Conservation (phyloP, 1,140 invertebrate genomes). For the Caligus rogercresseyi region DNA sequence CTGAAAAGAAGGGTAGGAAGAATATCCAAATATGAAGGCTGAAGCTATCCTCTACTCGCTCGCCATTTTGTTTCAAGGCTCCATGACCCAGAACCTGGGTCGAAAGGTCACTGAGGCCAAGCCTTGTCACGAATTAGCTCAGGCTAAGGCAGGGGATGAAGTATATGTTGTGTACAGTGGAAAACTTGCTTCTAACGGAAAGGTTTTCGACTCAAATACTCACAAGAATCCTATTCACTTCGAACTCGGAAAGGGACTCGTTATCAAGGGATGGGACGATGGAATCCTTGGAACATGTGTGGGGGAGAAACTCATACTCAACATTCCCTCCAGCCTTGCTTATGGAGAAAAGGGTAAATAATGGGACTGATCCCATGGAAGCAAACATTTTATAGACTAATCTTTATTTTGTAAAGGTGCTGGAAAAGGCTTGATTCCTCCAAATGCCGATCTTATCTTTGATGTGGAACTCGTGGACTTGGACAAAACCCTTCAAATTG, state of each 20-base stretch:
- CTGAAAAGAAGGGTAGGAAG: not conserved
- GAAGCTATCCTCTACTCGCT: not conserved
- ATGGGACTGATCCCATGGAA: not conserved
- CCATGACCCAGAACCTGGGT: not conserved
- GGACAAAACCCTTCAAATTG: conserved; percentile 7
- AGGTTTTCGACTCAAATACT: conserved; percentile 3
- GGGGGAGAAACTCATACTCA: conserved; percentile 73
- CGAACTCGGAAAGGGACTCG: conserved; percentile 29
- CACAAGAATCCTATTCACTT: conserved; percentile 26
- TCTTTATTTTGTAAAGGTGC: conserved; percentile 24
- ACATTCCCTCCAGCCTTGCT: conserved; percentile 68
- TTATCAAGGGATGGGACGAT: conserved; percentile 61
- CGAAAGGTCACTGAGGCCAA: not conserved
- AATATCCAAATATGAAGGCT: not conserved
- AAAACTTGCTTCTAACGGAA: not conserved
- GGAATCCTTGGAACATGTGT: conserved; percentile 81
- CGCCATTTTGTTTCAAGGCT: not conserved
- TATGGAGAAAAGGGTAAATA: conserved; percentile 65
- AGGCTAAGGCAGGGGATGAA: conserved; percentile 24
- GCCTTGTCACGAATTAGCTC: not conserved
- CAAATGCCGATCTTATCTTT: conserved; percentile 26
- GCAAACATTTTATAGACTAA: not conserved
- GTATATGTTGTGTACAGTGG: conserved; percentile 29
- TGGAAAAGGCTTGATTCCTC: conserved; percentile 27
- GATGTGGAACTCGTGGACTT: conserved; percentile 26